phyloP scores from a whole-genome alignment of 2,797 vertebrate species.

The Poeciliopsis infans region DNA sequence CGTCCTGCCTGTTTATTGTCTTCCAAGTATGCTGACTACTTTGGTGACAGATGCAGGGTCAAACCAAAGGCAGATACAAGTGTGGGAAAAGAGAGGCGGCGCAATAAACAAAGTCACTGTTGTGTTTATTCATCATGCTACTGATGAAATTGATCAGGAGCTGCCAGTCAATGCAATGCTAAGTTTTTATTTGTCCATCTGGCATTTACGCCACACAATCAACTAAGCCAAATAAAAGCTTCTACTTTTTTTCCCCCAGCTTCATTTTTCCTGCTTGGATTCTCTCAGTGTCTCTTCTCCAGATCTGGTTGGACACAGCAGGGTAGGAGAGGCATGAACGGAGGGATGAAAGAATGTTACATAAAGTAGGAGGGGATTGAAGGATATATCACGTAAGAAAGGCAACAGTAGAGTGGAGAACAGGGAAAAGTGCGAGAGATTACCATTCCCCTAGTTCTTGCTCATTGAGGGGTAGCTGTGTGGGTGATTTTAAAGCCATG shows the following conservation, averaged over 20 bases:
- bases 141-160: constrained; percentile 56
- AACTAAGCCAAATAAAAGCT: constrained; percentile 61
- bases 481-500: constrained; percentile 74
- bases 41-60: constrained; percentile 47
- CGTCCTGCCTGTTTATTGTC: constrained; percentile 35
- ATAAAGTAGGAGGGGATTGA: constrained; percentile 52
- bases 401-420: constrained; percentile 42
- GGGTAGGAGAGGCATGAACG: constrained; percentile 37
- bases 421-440: constrained; percentile 64
- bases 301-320: constrained; percentile 43
- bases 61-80: constrained; percentile 52
- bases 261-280: constrained; percentile 24
- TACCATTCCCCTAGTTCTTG: constrained; percentile 62
- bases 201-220: constrained; percentile 58
- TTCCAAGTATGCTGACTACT: constrained; percentile 31
- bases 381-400: constrained; percentile 49
- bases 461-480: constrained; percentile 67
- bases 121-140: constrained; percentile 63
- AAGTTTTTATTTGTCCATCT: constrained; percentile 64
- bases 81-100: constrained; percentile 27
- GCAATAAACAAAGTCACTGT: constrained; percentile 47
- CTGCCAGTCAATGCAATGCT: constrained; percentile 58
- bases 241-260: not conserved
- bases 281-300: constrained; percentile 44
- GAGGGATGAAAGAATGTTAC: constrained; percentile 56